Conservation (phyloP, 2,113 vertebrate species). For the Pituophis catenifer region DNA sequence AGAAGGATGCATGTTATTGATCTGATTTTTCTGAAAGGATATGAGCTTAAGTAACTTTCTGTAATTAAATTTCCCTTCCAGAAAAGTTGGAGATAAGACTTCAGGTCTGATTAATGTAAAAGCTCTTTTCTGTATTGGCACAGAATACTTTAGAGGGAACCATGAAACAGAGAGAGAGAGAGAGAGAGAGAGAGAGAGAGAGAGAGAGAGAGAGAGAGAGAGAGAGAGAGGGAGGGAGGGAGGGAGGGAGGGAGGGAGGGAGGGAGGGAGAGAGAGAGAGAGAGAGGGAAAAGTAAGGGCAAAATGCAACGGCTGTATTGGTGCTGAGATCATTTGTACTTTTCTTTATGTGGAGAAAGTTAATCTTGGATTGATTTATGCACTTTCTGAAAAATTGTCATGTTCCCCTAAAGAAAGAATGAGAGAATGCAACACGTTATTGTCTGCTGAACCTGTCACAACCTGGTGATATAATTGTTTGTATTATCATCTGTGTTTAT, state of each 20-base stretch:
- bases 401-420: conserved; percentile 35
- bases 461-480: conserved; percentile 15
- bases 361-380: conserved; percentile 39
- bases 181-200: too few species aligned
- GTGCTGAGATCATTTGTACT: conserved; percentile 12
- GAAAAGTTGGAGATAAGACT: background rate
- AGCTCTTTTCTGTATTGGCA: background rate
- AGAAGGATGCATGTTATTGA: background rate
- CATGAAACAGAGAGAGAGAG: background rate
- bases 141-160: background rate
- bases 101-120: background rate
- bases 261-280: too few species aligned
- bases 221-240: background rate
- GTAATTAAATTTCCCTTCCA: background rate
- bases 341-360: conserved; percentile 27
- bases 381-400: conserved; percentile 23
- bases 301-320: background rate
- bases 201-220: background rate
- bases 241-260: too few species aligned
- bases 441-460: conserved; percentile 31
- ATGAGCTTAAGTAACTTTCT: background rate
- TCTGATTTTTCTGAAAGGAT: background rate
- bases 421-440: conserved; percentile 26
- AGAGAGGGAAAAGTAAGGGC: background rate
- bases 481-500: conserved; percentile 30